These are phyloP conservation scores for Pollimyrus isidori DNA, from an alignment of 2,113 vertebrate genomes.

Conservation along the genomic window DNA sequence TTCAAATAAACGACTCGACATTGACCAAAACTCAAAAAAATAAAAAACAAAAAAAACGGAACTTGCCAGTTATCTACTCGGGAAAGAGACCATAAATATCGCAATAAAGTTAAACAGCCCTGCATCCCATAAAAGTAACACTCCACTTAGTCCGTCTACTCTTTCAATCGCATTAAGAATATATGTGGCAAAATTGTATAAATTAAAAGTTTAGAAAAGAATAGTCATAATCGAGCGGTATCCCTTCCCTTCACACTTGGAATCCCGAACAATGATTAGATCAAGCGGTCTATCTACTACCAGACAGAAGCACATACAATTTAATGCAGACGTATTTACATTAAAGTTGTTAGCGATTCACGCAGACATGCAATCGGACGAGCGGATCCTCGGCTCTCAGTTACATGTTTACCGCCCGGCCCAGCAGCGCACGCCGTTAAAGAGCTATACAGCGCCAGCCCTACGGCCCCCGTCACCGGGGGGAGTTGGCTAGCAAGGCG, in stretches of 20 bases:
- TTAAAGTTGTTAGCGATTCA: not conserved
- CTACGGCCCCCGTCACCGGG: constrained; percentile 21
- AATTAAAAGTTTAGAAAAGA: not conserved
- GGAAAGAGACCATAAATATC: not conserved
- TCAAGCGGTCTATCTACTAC: not conserved
- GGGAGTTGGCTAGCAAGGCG: constrained; percentile 31
- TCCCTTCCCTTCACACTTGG: not conserved
- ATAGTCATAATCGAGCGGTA: not conserved
- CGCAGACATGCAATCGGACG: constrained; percentile 1
- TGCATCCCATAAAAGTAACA: not conserved
- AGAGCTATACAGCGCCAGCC: not conserved
- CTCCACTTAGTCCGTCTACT: not conserved
- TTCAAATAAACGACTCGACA: not conserved
- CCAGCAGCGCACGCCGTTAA: constrained; percentile 15
- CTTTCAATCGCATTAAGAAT: not conserved
- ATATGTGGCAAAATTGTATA: not conserved
- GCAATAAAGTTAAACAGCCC: not conserved
- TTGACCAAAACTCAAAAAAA: not conserved
- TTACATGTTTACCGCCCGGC: constrained; percentile 28
- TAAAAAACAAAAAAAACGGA: not conserved
- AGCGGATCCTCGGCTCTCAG: not conserved
- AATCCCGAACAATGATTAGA: not conserved
- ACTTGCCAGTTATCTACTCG: not conserved
- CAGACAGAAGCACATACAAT: not conserved
- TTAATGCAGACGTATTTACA: not conserved